Evolutionary conservation across 2,888 invertebrate species (phyloP), one percentile per base, ranked within the genome.

Genomic region (Phengaris alcon): DNA sequence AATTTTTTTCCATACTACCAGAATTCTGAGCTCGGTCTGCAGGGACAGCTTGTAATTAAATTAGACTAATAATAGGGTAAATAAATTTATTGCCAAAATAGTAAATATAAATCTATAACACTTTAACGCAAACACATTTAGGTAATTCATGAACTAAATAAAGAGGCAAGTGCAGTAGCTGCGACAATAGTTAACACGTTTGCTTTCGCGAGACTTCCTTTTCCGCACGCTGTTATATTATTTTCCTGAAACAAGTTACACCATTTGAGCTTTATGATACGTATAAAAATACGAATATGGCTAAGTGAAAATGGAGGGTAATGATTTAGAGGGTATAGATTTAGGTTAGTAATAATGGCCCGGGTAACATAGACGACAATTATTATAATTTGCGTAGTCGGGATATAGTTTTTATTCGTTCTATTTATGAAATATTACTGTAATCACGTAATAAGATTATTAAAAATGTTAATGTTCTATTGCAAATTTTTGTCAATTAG

Each of bases 71-170:
- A 74, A 10, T 84, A 84, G 81, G 79, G 84, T 89, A 90, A 90
- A 90, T 87, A 88, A 85, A 74, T 88, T 90, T 89, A 91, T 88
- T 91, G 84, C 82, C 82, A 88, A 87, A 87, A 83, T 91, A 90
- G 90, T 90, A 90, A 91, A 90, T 91, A 91, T 84, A 91, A 90
- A 90, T 86, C 80, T 82, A 54, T 72, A 72, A 72, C 72, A 72
- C 52, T 51, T 72, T 72, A 72, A 54, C 51, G 12, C 72, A 72
- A 72, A 72, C 52, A 35, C 6, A 15, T 54, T 6, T 48, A 51
- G 57, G 59, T 75, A 69, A 79, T 78, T 81, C 77, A 82, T 83
- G 83, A 77, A 68, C 79, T 79, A 74, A 80, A 79, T 75, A 85
- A 75, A 48, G 81, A 77, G 35, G 81, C 78, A 72, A 87, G 72